phyloP scores from a whole-genome alignment of 2,888 invertebrate species.

The Gymnocheta viridis region DNA sequence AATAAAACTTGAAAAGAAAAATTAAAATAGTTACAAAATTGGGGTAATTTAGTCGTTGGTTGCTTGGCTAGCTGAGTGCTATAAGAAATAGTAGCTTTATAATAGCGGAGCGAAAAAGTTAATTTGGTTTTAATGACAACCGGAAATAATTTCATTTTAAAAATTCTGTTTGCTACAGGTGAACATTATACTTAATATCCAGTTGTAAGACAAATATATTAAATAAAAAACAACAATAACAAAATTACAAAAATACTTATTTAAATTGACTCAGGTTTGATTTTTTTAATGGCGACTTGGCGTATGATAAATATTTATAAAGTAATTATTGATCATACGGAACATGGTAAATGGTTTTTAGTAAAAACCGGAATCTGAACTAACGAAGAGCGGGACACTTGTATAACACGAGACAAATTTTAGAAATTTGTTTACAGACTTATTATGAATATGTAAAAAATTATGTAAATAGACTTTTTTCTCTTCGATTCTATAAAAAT shows the following conservation, averaged over 20 bases:
- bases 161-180: background rate
- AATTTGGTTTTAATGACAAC: slow-evolving; percentile 59
- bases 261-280: background rate
- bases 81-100: background rate
- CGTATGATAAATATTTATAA: no score
- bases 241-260: no score
- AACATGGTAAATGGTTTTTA: background rate
- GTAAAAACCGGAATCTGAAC: no score
- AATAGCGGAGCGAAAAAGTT: slow-evolving; percentile 35
- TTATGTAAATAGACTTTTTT: no score
- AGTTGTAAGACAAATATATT: background rate
- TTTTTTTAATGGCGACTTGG: background rate
- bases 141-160: slow-evolving; percentile 34
- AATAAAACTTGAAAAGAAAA: background rate
- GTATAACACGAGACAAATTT: no score
- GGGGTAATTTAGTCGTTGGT: slow-evolving; percentile 28
- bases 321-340: no score
- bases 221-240: background rate
- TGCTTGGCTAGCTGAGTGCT: background rate
- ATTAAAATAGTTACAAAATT: slow-evolving; percentile 16
- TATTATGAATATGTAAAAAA: no score
- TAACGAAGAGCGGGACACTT: no score
- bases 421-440: no score
- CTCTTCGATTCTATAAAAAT: no score
- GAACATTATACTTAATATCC: background rate